A percentile compares a stretch with the other conserved stretches of the same genome.
These are phyloP conservation scores for Thymelicus sylvestris DNA, from an alignment of 2,888 invertebrate species.

Conservation along the genomic window DNA sequence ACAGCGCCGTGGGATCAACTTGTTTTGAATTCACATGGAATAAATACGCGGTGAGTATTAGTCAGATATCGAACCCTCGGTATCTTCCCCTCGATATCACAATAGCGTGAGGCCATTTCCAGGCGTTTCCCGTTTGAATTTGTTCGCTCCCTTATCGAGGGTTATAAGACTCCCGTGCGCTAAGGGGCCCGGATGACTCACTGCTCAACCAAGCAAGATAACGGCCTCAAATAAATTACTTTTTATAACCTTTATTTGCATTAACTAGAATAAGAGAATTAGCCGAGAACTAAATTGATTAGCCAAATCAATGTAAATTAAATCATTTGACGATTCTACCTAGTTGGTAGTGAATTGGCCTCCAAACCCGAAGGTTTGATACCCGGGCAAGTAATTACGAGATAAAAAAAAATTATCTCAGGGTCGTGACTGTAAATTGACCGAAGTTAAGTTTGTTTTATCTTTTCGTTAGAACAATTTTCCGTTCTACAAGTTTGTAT, in stretches of 20 bases:
- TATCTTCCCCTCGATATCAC: constrained; percentile 73
- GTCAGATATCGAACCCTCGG: constrained; percentile 59
- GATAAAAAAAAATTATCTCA: no score
- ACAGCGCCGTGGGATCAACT: constrained; percentile 27
- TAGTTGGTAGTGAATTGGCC: no score
- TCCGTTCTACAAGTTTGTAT: no score
- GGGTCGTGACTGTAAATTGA: no score
- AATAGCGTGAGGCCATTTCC: constrained; percentile 76
- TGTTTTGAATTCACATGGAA: constrained; percentile 33
- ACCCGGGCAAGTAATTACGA: no score
- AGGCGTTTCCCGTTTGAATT: constrained; percentile 76
- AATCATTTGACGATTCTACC: no score
- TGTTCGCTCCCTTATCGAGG: constrained; percentile 72
- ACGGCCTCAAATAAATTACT: constrained; percentile 37
- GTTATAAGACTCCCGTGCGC: constrained; percentile 39
- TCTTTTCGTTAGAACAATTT: no score
- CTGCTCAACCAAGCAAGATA: constrained; percentile 32
- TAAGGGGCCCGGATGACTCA: constrained; percentile 35
- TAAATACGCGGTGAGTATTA: constrained; percentile 34
- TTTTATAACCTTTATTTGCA: constrained; percentile 36
- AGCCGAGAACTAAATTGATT: background rate
- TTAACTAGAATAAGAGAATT: constrained; percentile 6
- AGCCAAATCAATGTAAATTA: background rate
- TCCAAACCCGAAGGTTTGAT: no score
- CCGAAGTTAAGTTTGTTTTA: no score